phyloP scores from a whole-genome alignment of 2,888 invertebrate species.

The Cheilosia scutellata region DNA sequence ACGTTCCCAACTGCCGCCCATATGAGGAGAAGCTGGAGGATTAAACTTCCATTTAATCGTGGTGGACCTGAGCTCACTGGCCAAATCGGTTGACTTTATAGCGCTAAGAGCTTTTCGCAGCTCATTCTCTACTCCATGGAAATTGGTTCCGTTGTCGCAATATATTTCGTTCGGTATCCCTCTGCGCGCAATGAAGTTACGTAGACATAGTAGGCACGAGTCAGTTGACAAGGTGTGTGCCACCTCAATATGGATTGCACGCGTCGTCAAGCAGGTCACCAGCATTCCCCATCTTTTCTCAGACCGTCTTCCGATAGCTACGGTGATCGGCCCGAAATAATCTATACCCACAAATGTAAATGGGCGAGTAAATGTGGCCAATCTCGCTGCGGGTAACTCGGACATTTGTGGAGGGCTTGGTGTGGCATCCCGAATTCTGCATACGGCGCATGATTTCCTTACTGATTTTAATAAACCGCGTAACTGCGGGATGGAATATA shows the following conservation, averaged over 20 bases:
- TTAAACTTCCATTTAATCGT: constrained; percentile 31
- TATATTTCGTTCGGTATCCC: constrained; percentile 43
- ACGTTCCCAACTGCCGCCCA: constrained; percentile 3
- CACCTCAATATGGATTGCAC: constrained; percentile 62
- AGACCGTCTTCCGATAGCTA: constrained; percentile 41
- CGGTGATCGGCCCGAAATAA: constrained; percentile 56
- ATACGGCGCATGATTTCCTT: not conserved
- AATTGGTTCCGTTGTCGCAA: constrained; percentile 70
- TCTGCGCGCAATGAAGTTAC: constrained; percentile 50
- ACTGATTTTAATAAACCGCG: not conserved
- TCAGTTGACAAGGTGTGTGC: constrained; percentile 51
- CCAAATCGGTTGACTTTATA: not conserved
- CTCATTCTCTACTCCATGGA: constrained; percentile 43
- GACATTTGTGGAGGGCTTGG: not conserved
- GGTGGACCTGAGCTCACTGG: not conserved
- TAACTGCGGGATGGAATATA: not conserved
- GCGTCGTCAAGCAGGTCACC: constrained; percentile 63
- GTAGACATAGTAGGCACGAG: constrained; percentile 55
- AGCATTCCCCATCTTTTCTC: constrained; percentile 54
- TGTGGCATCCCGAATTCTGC: not conserved
- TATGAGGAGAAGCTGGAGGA: constrained; percentile 19
- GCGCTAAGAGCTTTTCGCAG: not conserved
- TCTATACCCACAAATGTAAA: not conserved
- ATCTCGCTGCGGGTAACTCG: not conserved
- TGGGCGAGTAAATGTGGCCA: not conserved